Evolutionary conservation across 2,888 invertebrate species (phyloP), one percentile per base, ranked within the genome.

Genomic region (Trissolcus japonicus): DNA sequence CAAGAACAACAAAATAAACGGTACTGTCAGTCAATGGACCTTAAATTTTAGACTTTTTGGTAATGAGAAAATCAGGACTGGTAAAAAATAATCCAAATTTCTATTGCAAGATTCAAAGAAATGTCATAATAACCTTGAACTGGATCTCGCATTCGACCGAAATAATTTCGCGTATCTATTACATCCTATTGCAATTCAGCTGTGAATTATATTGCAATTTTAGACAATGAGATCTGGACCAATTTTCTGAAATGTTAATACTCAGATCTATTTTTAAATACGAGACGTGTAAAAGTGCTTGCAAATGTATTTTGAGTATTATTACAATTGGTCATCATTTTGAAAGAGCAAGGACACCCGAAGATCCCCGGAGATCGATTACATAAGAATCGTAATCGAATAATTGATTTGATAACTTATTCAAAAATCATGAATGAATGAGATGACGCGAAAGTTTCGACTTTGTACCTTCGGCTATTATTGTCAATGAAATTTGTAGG

Each of bases 111-210:
- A 59, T 17, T 53, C 16, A 13, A 67, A 59, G 14, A 48, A 9
- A n/a, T 19, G 53, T 53, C 59, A 60, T 46, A 56, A 54, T 46
- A 67, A 59, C 67, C 67, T 67, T 67, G 67, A 59, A 40, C 53
- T 19, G 35, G 50, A 60, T 60, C 16, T 29, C 11, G 11, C n/a
- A 13, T n/a, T 50, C 55, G 29, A 16, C 60, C 35, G 11, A 50
- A 60, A 60, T 50, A 50, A 59, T 46, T 19, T 59, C 17, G 46
- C 59, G 0, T 29, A 46, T 29, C n/a, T 21, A 19, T 59, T 59
- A 46, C 25, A 21, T 11, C 4, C n/a, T 48, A 53, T 6, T 25
- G 25, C 14, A 29, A 25, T 25, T 29, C 25, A 6, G 16, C 6
- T 17, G 21, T 14, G 25, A 59, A 59, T 59, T 46, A 48, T 59